Conservation (phyloP, 1,140 invertebrate species). For the Tetramorium parvispinum region DNA sequence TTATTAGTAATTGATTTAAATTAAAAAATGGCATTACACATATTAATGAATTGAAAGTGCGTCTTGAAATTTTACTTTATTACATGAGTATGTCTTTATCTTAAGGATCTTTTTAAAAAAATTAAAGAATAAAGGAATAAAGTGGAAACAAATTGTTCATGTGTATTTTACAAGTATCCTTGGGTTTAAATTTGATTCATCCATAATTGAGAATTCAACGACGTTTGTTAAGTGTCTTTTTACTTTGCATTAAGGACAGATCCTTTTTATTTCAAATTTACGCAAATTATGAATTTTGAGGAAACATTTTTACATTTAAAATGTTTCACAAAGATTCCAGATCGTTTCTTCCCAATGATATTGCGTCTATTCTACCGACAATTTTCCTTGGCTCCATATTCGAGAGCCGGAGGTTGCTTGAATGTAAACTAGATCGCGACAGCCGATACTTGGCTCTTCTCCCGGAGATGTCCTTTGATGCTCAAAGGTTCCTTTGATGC, state of each 20-base stretch:
- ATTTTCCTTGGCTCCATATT: constrained; percentile 45
- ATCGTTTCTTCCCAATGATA: constrained; percentile 51
- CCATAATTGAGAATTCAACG: background rate
- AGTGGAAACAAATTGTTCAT: background rate
- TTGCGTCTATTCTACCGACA: constrained; percentile 43
- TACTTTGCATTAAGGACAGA: background rate
- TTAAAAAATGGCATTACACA: too few species aligned
- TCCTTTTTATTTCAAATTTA: constrained; percentile 3
- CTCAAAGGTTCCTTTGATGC: constrained; percentile 52
- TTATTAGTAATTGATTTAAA: too few species aligned
- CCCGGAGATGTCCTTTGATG: constrained; percentile 51
- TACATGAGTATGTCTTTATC: background rate
- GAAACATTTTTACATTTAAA: constrained; percentile 16
- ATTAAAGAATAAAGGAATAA: too few species aligned
- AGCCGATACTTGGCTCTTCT: constrained; percentile 57
- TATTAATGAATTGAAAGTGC: background rate
- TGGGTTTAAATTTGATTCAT: background rate
- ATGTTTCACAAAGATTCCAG: background rate
- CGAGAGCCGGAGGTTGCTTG: constrained; percentile 41
- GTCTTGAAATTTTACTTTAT: background rate
- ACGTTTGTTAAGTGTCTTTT: background rate
- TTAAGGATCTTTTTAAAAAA: background rate
- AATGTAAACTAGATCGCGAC: constrained; percentile 61
- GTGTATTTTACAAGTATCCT: background rate
- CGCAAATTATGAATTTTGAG: constrained; percentile 14